Evolutionary conservation across 2,797 vertebrate genomes (phyloP), one percentile per base, ranked within the genome.

Genomic region (Gouania willdenowi): DNA sequence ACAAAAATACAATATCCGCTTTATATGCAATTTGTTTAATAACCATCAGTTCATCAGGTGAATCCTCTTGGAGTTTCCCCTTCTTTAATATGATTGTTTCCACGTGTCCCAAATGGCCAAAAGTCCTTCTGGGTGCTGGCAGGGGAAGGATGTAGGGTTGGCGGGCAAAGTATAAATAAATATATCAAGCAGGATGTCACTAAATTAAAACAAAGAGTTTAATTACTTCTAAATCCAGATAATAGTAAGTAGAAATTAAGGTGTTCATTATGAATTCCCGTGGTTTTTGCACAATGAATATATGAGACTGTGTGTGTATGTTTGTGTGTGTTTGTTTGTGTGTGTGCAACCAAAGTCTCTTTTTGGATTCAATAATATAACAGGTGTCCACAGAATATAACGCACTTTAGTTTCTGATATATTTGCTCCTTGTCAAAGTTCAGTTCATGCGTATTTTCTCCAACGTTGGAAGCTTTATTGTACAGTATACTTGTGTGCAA

Each of bases 401-500:
- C 54, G 40, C 79, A 79, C 71, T 67, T 83, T n/a, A n/a, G 79
- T 84, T 84, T 86, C 71, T 79, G 75, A 87, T 86, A 85, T 86
- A 84, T 77, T 85, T 82, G 84, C 73, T 88, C 82, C 81, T 80
- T 74, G 70, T 86, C 77, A 86, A 61, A 63, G 62, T 73, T 86
- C 78, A 72, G 77, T 85, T 87, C 86, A 89, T 89, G 87, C 85
- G 70, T 77, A 82, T 74, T 75, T 74, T 79, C 76, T 84, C 78
- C 81, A 77, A 40, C 49, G 73, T 75, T 69, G 45, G 82, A 86
- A 87, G 87, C 77, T 71, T 69, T 86, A 84, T 82, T 84, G 77
- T 87, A 88, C 86, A 89, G 80, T 84, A 86, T 83, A 84, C 67
- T 75, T 63, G 81, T 87, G 83, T 88, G 80, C 80, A 86, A 76